A percentile compares a stretch with the other conserved stretches of the same genome.
These are phyloP conservation scores for Vulpes lagopus DNA, from an alignment of 2,113 vertebrate species.

Conservation along the genomic window DNA sequence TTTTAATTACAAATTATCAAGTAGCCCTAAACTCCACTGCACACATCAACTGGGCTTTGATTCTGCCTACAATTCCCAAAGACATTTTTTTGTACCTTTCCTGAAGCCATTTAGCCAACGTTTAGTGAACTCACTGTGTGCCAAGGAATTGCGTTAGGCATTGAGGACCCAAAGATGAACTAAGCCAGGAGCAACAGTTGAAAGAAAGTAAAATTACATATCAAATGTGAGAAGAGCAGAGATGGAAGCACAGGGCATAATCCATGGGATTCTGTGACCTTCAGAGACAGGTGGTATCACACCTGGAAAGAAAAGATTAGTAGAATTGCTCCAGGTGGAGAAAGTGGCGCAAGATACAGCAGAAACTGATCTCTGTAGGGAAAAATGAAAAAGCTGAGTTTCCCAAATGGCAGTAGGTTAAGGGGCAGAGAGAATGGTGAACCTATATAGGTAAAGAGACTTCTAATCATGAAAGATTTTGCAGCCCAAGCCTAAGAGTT, in stretches of 20 bases:
- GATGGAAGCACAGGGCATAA: background rate
- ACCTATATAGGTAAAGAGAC: background rate
- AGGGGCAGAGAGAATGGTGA: background rate
- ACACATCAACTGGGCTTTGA: background rate
- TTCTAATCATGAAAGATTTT: background rate
- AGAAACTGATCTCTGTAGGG: background rate
- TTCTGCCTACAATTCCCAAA: background rate
- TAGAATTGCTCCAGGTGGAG: background rate
- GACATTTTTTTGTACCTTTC: background rate
- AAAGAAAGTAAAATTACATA: background rate
- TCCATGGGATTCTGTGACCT: background rate
- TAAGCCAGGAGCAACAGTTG: background rate
- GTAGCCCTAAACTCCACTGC: background rate
- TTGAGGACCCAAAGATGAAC: background rate
- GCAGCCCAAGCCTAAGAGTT: background rate
- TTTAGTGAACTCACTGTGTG: background rate
- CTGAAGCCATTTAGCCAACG: background rate
- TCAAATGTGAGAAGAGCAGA: background rate
- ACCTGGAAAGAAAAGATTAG: background rate
- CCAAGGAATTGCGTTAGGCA: background rate
- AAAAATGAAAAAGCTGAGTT: background rate
- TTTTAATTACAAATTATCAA: constrained; percentile 47
- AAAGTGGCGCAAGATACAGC: background rate
- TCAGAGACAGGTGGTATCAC: background rate
- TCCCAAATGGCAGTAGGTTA: background rate